Conservation (phyloP, 2,888 invertebrate species). For the Mesorhabditis spiculigera region DNA sequence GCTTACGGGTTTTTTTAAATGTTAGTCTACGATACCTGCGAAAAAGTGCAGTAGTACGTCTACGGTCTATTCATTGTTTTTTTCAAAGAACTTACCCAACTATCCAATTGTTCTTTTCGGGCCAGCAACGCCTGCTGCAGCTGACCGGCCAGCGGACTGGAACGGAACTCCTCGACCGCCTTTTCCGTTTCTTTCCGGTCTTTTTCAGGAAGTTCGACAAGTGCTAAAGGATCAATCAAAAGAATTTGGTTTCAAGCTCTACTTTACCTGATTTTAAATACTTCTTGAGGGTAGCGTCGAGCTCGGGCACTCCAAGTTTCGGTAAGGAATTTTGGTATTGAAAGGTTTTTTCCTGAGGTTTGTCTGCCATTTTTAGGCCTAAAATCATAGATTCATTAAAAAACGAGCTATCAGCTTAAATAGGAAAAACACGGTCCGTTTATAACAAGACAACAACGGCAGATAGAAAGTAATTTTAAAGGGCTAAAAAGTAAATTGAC, state of each 20-base stretch:
- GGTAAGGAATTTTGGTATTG: conserved; percentile 24
- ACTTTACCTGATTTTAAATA: conserved; percentile 36
- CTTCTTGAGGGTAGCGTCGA: conserved; percentile 34
- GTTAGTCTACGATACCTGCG: no score
- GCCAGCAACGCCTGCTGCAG: conserved; percentile 33
- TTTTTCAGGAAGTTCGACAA: conserved; percentile 22
- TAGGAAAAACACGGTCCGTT: no score
- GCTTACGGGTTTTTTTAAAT: no score
- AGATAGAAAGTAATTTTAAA: no score
- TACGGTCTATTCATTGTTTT: neutral
- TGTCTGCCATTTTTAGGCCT: neutral
- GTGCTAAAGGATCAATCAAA: conserved; percentile 21
- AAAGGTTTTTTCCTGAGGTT: conserved; percentile 22
- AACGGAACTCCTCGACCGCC: conserved; percentile 31
- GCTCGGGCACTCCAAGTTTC: conserved; percentile 32
- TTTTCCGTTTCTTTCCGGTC: conserved; percentile 20
- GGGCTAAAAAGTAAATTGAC: no score
- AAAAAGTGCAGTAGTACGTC: neutral
- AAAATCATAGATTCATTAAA: no score
- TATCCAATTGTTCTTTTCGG: conserved; percentile 23
- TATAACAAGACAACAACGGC: no score
- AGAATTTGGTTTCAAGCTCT: conserved; percentile 7
- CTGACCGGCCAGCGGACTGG: conserved; percentile 21
- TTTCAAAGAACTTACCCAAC: conserved; percentile 28
- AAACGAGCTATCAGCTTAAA: no score